Conservation (phyloP, 2,888 invertebrate genomes). For the Netelia fuscicornis region DNA sequence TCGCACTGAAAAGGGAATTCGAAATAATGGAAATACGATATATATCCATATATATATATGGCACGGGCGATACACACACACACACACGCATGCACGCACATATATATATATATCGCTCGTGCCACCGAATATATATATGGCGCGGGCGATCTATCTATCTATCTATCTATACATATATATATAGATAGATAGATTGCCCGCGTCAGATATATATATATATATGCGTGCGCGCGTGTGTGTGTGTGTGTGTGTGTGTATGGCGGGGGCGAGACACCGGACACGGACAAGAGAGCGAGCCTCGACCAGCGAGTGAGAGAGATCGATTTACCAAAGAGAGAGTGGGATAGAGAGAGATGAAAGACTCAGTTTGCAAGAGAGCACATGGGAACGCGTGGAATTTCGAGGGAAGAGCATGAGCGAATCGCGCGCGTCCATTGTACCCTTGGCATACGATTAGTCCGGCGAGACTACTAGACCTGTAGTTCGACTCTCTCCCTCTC, state of each 20-base stretch:
- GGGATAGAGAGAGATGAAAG: constrained; percentile 9
- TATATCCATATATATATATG: too few relatives aligned
- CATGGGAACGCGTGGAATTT: constrained; percentile 59
- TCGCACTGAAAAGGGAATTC: constrained; percentile 63
- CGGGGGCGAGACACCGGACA: constrained; percentile 33
- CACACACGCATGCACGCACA: too few relatives aligned
- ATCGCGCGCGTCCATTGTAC: constrained; percentile 58
- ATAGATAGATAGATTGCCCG: too few relatives aligned
- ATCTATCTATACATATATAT: too few relatives aligned
- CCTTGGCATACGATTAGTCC: constrained; percentile 61
- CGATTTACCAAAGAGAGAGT: background rate
- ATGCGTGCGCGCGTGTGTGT: too few relatives aligned
- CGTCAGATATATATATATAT: too few relatives aligned
- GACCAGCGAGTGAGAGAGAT: too few relatives aligned
- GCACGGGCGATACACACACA: too few relatives aligned
- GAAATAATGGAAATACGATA: constrained; percentile 54
- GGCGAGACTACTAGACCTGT: constrained; percentile 48
- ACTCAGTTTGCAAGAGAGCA: constrained; percentile 26
- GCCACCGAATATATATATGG: too few relatives aligned
- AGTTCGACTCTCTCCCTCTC: constrained; percentile 25
- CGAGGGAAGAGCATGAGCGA: constrained; percentile 48
- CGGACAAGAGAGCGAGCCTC: background rate
- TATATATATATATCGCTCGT: too few relatives aligned
- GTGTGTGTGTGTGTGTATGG: too few relatives aligned
- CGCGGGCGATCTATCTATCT: too few relatives aligned